Base-by-base conservation (phyloP, 2,113 vertebrate genomes). In the Sinosuthora webbiana region DNA sequence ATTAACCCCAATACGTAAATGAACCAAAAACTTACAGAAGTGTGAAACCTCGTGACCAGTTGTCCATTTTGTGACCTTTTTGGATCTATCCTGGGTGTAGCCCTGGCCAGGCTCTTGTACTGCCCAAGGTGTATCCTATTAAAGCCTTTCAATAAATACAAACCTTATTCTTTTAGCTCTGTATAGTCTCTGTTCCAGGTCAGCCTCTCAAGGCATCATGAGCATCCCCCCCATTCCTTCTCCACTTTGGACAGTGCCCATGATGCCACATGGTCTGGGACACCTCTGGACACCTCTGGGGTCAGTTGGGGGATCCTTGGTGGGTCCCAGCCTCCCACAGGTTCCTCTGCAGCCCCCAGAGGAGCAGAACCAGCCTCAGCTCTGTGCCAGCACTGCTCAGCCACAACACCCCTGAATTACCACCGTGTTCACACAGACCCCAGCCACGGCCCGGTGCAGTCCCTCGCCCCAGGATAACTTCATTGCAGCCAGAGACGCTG, bases 401-500 rank as follows among this genome's bases (percentile, higher is more conserved):
- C 27, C 63, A 33, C 39, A 39, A 12, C 37, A 27, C 0, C 37
- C 73, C 33, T 10, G 37, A 27, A 33, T 9, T 6, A 23, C 18
- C 45, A 30, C 24, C 2, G 1, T 2, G 44, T 3, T 28, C 55
- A 53, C 37, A 52, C 28, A 45, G 52, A 53, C 10, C 24, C 19
- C 47, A 52, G 1, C 11, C 53, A 33, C 33, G 15, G 70, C 39
- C 33, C 9, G 0, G 1, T 4, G 18, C 8, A 0, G 27, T 5
- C 23, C 63, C 18, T 39, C 4, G 0, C 15, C 39, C 39, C n/a
- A 11, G 64, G 15, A 47, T 0, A 13, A 39, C 45, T 39, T 13
- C 47, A 19, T 0, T 19, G 28, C 6, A 44, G 18, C 25, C 1
- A 0, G 25, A 11, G 3, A 4, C 8, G 52, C 63, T 52, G 31